Percentiles rank a stretch among this genome's conserved stretches.
phyloP scores from a whole-genome alignment of 2,797 vertebrate species.

The Chelonia mydas region DNA sequence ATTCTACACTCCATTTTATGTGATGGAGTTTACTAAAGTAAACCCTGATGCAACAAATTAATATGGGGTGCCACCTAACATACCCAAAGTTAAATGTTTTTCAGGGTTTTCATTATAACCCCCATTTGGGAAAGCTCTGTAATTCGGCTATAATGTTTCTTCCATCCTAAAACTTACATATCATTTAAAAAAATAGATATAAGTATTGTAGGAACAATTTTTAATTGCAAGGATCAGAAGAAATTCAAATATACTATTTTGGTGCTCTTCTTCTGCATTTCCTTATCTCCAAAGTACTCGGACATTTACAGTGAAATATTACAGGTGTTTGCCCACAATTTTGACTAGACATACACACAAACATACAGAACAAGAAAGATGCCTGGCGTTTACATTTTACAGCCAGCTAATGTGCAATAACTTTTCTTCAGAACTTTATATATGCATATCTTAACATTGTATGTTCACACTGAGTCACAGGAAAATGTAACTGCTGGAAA shows the following conservation, averaged over 20 bases:
- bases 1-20: slow-evolving; percentile 71
- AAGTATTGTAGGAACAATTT: slow-evolving; percentile 21
- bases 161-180: slow-evolving; percentile 54
- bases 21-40: slow-evolving; percentile 68
- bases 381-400: not conserved
- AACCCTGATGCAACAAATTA: slow-evolving; percentile 44
- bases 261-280: not conserved
- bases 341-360: not conserved
- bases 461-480: not conserved
- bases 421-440: not conserved
- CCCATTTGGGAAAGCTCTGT: slow-evolving; percentile 60
- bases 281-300: slow-evolving; percentile 6
- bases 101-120: slow-evolving; percentile 70
- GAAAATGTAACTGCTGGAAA: not conserved
- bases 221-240: slow-evolving; percentile 27
- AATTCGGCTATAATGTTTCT: slow-evolving; percentile 49
- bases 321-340: not conserved
- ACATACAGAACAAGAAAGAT: not conserved
- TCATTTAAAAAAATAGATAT: not conserved
- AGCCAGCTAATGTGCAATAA: not conserved
- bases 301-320: slow-evolving; percentile 2
- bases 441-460: not conserved
- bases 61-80: slow-evolving; percentile 49
- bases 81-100: slow-evolving; percentile 65
- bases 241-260: not conserved